Evolutionary conservation across 2,797 vertebrate genomes (phyloP), one percentile per base, ranked within the genome.

Genomic region (Clarias fuscus): DNA sequence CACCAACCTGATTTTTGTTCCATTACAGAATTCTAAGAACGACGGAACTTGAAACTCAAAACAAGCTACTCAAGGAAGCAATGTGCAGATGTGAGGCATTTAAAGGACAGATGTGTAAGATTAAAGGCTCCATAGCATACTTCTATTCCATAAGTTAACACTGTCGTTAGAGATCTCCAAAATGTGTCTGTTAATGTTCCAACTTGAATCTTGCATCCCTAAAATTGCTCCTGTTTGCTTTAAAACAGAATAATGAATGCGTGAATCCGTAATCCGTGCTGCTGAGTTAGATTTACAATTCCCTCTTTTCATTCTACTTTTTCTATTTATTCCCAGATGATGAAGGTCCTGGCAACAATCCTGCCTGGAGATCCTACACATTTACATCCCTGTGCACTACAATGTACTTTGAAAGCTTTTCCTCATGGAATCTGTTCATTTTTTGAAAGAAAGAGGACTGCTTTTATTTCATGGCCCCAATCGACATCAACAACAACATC

Each of bases 381-480:
- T 72, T n/a, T 3, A 22, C 33, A 27, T 58, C 56, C 61, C 11
- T 61, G 48, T 61, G 84, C 67, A 48, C 18, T n/a, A 14, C 56
- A 76, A 27, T 4, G 7, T 27, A 48, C 24, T 7, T 58, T 77
- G 53, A 64, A 81, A 72, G 84, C 83, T 71, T 80, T 56, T 65
- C n/a, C 24, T 64, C 61, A 20, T 0, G 13, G 70, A 73, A 3
- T 4, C 58, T 17, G 64, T 33, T 85, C 30, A 65, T 48, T 68
- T 30, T 53, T n/a, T n/a, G 2, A 68, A 68, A 13, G 7, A 18
- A 91, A 92, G 91, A 65, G 13, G 64, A 67, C 64, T 27, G 22
- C 40, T 37, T 77, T 27, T 59, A 33, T 53, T 33, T 59, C 27
- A 8, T 33, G 72, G n/a, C 24, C 53, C 1, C 27, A 53, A 53